Base-by-base conservation (phyloP, 2,888 invertebrate genomes). In the Tetragonisca angustula region DNA sequence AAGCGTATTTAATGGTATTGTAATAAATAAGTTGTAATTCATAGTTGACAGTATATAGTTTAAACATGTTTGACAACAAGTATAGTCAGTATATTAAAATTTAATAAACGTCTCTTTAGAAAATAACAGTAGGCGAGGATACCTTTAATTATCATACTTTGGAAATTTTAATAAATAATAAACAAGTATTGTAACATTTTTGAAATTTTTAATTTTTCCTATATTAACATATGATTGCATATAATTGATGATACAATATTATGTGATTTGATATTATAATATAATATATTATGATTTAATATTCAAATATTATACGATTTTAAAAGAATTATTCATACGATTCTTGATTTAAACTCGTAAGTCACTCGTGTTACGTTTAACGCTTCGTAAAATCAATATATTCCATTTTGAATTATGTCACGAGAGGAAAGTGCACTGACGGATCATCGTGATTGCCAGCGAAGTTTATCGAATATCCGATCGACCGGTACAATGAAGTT, bases 401-500 rank as follows among this genome's bases (percentile, higher is more conserved):
- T 1, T 54, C 4, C 13, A 32, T 17, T 24, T 5, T 49, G 19
- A 65, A 43, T 1, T n/a, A 43, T n/a, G 15, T 2, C 2, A 19
- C 11, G 11, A 2, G 4, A 19, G 2, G 19, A 49, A 24, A 50
- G 21, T 19, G 19, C 24, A 11, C 2, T 15, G 19, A 50, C 11
- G 17, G 24, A 24, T 67, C 11, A n/a, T 67, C n/a, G 17, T 4
- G 15, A 67, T 49, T 17, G 24, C 43, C 32, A 17, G 36, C 15
- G 6, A 4, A 69, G 15, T 32, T 52, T 19, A 54, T 19, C 6
- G 52, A 70, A 70, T 70, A n/a, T 9, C 36, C 70, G 56, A 59
- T 24, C 21, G 70, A 11, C n/a, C 17, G 6, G 36, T 4, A 24
- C 70, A 24, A 71, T 59, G 56, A 71, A 71, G 70, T 59, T 71